phyloP scores from a whole-genome alignment of 2,888 invertebrate genomes.

The Coelopa pilipes region DNA sequence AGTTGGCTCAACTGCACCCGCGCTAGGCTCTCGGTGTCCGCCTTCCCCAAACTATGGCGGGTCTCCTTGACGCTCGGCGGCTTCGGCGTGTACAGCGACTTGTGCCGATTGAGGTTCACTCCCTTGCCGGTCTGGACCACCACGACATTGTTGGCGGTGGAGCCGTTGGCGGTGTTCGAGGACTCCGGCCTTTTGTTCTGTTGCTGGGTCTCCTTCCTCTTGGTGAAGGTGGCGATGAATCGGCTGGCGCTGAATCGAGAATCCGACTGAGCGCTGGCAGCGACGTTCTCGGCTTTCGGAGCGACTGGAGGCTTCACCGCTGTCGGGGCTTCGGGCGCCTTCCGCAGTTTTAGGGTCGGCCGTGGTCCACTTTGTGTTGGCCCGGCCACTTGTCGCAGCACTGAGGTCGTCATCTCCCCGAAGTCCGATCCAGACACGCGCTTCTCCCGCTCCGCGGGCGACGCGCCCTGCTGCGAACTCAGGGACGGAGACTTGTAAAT shows the following conservation, averaged over 20 bases:
- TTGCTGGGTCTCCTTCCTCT: constrained; percentile 34
- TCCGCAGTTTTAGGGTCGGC: constrained; percentile 57
- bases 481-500: constrained; percentile 66
- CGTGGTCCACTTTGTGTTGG: constrained; percentile 43
- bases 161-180: neutral
- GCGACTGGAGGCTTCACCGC: constrained; percentile 51
- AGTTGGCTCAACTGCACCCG: constrained; percentile 46
- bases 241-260: constrained; percentile 43
- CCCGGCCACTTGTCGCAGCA: constrained; percentile 38
- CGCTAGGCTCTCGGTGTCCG: constrained; percentile 55
- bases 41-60: constrained; percentile 58
- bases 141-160: constrained; percentile 44
- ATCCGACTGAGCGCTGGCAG: constrained; percentile 38
- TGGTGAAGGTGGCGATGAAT: constrained; percentile 42
- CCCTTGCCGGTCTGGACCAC: constrained; percentile 48
- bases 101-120: constrained; percentile 55
- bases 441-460: constrained; percentile 57
- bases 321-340: constrained; percentile 61
- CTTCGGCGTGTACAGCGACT: constrained; percentile 51
- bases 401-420: constrained; percentile 37
- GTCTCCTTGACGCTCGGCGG: constrained; percentile 56
- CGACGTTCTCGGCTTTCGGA: constrained; percentile 23
- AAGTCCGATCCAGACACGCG: constrained; percentile 41
- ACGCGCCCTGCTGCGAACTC: constrained; percentile 56
- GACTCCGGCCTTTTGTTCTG: constrained; percentile 22